Evolutionary conservation across 2,888 invertebrate genomes (phyloP), one percentile per base, ranked within the genome.

Genomic region (Scelioninae gen. 2): DNA sequence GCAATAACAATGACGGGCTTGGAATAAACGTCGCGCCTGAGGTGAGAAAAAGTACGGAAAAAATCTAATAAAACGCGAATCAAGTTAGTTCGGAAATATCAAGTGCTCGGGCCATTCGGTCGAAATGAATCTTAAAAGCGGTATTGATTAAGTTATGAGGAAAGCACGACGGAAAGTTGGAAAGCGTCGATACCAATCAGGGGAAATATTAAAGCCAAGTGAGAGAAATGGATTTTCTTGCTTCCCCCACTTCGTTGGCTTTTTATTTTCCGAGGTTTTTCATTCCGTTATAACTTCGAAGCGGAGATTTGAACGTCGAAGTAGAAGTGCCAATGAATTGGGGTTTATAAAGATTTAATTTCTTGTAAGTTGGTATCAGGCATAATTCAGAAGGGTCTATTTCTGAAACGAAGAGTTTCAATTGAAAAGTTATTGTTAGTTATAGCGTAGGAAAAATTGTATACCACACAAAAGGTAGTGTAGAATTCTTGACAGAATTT

Each of bases 81-180:
- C 7, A 41, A 16, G 41, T 16, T 10, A 41, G 18, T 16, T 41
- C 16, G 41, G 16, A 10, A 41, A 41, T 41, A 41, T 41, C 18
- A 18, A 18, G 16, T 2, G 41, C 7, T 16, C 41, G 16, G 10
- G 1, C 15, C 7, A 41, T 2, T 41, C 7, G 16, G 16, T 1
- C 15, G 9, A 18, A 16, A 41, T 41, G 7, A 15, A 18, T 41
- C 41, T 41, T 41, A 41, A 16, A 5, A 10, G 41, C 10, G 16
- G 16, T 41, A 41, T 41, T 41, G 41, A 41, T 41, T 41, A 18
- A 41, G 15, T 41, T 41, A 41, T 41, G 41, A 16, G 41, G 16
- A 41, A 41, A 41, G 41, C 15, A 16, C 16, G 7, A 16, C 41
- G 41, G 7, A 16, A 41, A 41, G 41, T 41, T 16, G 41, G 9